These are phyloP conservation scores for Peromyscus aztecus DNA, from an alignment of 2,797 vertebrate genomes.

Conservation along the genomic window DNA sequence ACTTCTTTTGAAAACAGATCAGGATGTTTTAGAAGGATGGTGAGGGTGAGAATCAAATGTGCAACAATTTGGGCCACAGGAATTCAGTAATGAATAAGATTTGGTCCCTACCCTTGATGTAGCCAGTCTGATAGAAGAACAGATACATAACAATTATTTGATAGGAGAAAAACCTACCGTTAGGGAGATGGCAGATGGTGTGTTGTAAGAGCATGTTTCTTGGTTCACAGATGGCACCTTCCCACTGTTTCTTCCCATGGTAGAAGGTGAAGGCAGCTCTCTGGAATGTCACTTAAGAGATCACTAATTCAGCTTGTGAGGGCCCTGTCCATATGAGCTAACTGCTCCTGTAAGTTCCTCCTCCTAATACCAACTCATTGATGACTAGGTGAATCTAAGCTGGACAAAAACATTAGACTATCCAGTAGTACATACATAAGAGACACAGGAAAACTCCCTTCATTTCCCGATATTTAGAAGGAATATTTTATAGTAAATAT, in stretches of 20 bases:
- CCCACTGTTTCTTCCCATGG: background rate
- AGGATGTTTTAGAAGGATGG: background rate
- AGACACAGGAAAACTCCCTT: too few relatives aligned
- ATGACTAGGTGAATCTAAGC: background rate
- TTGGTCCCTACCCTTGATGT: background rate
- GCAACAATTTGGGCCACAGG: background rate
- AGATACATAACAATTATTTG: background rate
- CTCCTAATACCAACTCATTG: background rate
- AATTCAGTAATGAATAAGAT: background rate
- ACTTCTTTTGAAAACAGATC: constrained; percentile 4
- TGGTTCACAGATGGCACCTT: background rate
- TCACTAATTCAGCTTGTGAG: background rate
- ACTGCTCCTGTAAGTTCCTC: background rate
- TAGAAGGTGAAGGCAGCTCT: background rate
- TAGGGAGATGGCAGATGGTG: background rate
- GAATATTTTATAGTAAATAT: background rate
- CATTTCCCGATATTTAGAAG: background rate
- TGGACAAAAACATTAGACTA: too few relatives aligned
- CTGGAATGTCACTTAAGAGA: too few relatives aligned
- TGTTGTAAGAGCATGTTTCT: background rate
- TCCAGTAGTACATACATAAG: background rate
- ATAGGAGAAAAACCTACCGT: background rate
- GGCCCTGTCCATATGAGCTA: too few relatives aligned
- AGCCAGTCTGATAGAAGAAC: background rate
- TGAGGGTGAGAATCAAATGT: background rate